Evolutionary conservation across 2,113 vertebrate species (phyloP).

Genomic region (Proterorhinus semilunaris): DNA sequence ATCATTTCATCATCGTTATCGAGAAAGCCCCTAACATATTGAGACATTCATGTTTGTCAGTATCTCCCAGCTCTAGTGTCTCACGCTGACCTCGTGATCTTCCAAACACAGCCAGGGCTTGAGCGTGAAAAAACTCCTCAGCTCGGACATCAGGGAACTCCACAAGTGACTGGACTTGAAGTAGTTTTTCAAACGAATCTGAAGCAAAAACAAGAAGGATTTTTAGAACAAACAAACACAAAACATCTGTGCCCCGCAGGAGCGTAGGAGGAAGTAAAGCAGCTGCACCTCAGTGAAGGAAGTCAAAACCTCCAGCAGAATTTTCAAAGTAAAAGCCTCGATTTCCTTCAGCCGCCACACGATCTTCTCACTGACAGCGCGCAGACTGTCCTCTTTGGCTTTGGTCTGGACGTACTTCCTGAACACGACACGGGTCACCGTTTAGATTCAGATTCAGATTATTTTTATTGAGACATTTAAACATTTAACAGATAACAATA

Average conservation of each 20-base stretch:
- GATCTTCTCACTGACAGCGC: neutral
- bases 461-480: too few relatives aligned
- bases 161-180: neutral
- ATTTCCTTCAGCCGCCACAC: neutral
- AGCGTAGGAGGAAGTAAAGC: too few relatives aligned
- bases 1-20: too few relatives aligned
- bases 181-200: neutral
- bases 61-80: too few relatives aligned
- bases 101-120: neutral
- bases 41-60: too few relatives aligned
- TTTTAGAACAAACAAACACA: neutral
- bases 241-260: neutral
- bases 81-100: neutral
- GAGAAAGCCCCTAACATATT: too few relatives aligned
- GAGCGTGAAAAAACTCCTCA: neutral
- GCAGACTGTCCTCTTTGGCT: neutral
- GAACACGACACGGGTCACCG: neutral
- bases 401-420: neutral
- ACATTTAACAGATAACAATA: too few relatives aligned
- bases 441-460: too few relatives aligned
- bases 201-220: neutral
- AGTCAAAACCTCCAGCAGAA: neutral
- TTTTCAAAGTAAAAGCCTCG: neutral
- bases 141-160: neutral
- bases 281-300: neutral